Base-by-base conservation (phyloP, 2,888 invertebrate species). In the Limenitis camilla region DNA sequence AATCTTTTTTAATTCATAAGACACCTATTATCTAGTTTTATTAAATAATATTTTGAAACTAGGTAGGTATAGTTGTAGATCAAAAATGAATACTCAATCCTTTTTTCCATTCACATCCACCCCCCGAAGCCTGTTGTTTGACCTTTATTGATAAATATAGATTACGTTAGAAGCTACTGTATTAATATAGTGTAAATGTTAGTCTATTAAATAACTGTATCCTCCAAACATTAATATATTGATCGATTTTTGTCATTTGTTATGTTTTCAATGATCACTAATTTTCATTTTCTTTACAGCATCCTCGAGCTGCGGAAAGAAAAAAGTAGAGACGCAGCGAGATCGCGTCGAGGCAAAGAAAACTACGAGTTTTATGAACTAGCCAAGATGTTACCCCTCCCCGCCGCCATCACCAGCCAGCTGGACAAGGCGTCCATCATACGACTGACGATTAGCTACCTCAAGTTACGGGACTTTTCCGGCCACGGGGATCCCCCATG, bases 281-380 rank as follows among this genome's bases (percentile, higher is more conserved):
- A 78, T 69, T 11, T 40, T 0, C 5, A 6, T 5, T 36, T 68
- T 61, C 67, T 72, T 92, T 91, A 83, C 92, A 97, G 97, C 81
- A 96, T 97, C 76, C 90, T 97, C 82, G 97, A 97, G 83, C 89
- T 97, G 57, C 91, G 97, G 61, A 97, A 97, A 88, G 97, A 97
- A 82, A 97, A 97, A 80, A 96, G 96, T 63, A 88, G 97, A 68
- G 97, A 97, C 78, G 97, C 97, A 40, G 97, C 97, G 5, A 89
- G 97, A 58, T 96, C 96, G 8, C 89, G 97, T 48, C 90, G 97
- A 36, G 96, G 97, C 56, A 96, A 97, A 73, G 98, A 98, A 81
- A 98, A 98, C 88, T 96, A 93, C 78, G 97, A 98, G 89, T 98
- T 97, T 88, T 96, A 97, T 84, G 96, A 97, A 88, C 89, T 98